Evolutionary conservation across 2,888 invertebrate species (phyloP), one percentile per base, ranked within the genome.

Genomic region (Agapetus fuscipes): DNA sequence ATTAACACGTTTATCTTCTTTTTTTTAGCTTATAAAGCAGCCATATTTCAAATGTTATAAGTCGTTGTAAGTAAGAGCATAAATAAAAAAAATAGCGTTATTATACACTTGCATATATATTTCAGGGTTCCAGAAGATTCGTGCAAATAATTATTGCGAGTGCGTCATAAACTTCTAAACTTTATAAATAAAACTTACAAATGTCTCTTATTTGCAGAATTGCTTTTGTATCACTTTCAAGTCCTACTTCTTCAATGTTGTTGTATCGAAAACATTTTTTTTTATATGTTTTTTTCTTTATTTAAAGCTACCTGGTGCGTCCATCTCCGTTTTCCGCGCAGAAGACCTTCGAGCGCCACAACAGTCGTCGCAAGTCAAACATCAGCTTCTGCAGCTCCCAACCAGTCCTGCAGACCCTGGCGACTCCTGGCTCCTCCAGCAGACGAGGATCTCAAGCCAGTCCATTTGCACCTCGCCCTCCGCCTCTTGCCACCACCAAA

Each of bases 291-390:
- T n/a, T n/a, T n/a, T n/a, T n/a, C n/a, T n/a, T n/a, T 20, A 10
- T 26, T 62, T 65, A 25, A 71, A 90, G 89, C 60, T 90, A 93
- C 55, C 67, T 94, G 56, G 89, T 95, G 26, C 78, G 93, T 9
- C 95, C 95, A 1, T 93, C 91, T 56, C 94, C 95, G 9, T 91
- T 95, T 61, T 90, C 90, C 24, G 91, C 91, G 15, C 90, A 91
- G 64, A 91, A 91, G 66, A 91, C 91, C 0, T 93, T 91, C 62
- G 90, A 91, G 57, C 74, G 90, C 2, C 91, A 91, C 65, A 91
- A 90, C 61, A 89, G 88, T 46, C 72, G 90, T 7, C 74, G 91
- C 36, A 89, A 89, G 64, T 89, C 89, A 36, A 90, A 90, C 66
- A 89, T 90, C 54, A 89, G 88, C 57, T 88, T 88, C 62, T 87